Base-by-base conservation (phyloP, 2,888 invertebrate genomes). In the Drosophila rubida region DNA sequence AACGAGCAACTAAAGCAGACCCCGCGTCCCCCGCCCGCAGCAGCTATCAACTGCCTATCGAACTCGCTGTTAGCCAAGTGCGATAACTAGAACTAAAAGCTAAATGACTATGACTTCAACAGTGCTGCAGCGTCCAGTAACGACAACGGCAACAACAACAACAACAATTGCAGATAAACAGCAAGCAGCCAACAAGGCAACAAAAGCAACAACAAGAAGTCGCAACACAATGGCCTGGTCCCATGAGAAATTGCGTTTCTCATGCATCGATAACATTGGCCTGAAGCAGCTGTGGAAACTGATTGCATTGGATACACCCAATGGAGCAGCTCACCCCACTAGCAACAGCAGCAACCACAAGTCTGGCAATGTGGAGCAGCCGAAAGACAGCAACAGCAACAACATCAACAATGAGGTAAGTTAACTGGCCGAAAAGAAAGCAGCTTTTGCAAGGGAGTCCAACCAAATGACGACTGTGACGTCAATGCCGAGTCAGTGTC, bases 241-340 rank as follows among this genome's bases (percentile, higher is more conserved):
- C 58, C 91, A 91, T 81, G 92, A 92, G 65, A 91, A 91, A 87
- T 75, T 92, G 70, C 90, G 91, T 72, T 88, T 91, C 70, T 90
- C 91, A 51, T 91, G 91, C 78, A 90, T 91, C 71, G 92, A 92
- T 75, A 91, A 91, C 79, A 91, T 91, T 76, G 91, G 92, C 58
- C 83, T 92, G 53, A 90, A 90, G 77, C 91, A 91, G 77, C 78
- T 92, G 50, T 92, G 92, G 92, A 91, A 91, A 77, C 74, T 92
- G 67, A 91, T 92, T 85, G 91, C 90, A 74, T 86, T 92, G 89
- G 91, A 92, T 83, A 88, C 82, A 64, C 75, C 70, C 50, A 54
- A 42, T 44, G 53, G 30, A 55, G 37, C 70, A 48, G 46, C 57
- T 42, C 62, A 68, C 65, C 2, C 58, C 13, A 67, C 32, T 41